Base-by-base conservation (phyloP, 1,140 invertebrate genomes). In the Nomia melanderi region DNA sequence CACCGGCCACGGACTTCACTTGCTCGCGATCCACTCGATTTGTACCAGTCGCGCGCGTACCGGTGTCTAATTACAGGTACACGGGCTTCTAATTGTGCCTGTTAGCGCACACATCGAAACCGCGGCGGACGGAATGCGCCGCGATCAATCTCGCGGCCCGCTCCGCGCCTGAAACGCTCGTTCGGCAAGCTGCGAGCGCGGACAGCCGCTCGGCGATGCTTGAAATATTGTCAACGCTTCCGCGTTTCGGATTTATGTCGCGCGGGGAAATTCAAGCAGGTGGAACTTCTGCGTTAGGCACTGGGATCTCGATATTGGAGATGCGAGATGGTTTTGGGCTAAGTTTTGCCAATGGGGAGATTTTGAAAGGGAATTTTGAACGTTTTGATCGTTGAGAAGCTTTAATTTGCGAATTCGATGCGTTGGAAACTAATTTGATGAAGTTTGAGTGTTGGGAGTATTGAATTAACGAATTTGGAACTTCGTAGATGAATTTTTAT, bases 21-120 rank as follows among this genome's bases (percentile, higher is more conserved):
- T 53, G 63, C 36, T 17, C 72, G 71, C 56, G 66, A 74, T 74
- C 50, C 62, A 27, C 27, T 36, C 72, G 72, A 75, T 75, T 75
- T 75, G 63, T 75, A 75, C 72, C 50, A 75, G 72, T 75, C 72
- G 72, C 56, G 50, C 72, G 29, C 53, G 72, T 36, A 33, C 63
- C 31, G 70, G 53, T 75, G 65, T 75, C 72, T 75, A 75, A 75
- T 75, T 57, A 44, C 72, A 57, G 50, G 62, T 69, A 57, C 62
- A 29, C 50, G 27, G 53, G 66, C 66, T 66, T 57, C 63, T 75
- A 75, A 75, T 75, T 54, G 72, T 41, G 33, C 27, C 47, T 54
- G 50, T 64, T 54, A 44, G 59, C 59, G 59, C 33, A n/a, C 20
- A n/a, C 36, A 25, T 23, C 20, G 53, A 20, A 44, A 27, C 4